phyloP scores from a whole-genome alignment of 2,113 vertebrate genomes.

The Piprites chloris region DNA sequence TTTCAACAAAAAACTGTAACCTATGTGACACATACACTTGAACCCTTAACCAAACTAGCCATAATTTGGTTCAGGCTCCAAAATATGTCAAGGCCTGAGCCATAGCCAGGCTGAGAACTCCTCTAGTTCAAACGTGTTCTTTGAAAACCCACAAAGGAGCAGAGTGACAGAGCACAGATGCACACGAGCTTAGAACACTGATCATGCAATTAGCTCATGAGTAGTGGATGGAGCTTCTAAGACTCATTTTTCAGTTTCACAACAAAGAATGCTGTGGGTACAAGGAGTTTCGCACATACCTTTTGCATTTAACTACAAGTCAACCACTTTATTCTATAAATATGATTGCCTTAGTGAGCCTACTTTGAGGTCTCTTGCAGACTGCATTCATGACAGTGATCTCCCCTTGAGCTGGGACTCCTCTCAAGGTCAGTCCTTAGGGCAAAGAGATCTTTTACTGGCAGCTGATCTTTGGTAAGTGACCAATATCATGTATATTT shows the following conservation, averaged over 20 bases:
- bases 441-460: background rate
- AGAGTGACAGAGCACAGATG: background rate
- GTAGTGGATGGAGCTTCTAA: background rate
- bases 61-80: background rate
- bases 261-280: background rate
- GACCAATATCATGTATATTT: background rate
- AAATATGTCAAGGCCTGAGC: background rate
- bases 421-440: background rate
- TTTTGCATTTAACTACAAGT: background rate
- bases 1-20: background rate
- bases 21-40: background rate
- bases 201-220: background rate
- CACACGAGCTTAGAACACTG: accelerated
- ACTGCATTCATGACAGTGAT: background rate
- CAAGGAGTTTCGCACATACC: background rate
- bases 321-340: background rate
- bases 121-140: background rate
- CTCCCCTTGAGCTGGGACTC: background rate
- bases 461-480: background rate
- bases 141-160: background rate
- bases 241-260: background rate
- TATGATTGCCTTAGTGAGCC: background rate
- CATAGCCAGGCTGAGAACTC: background rate
- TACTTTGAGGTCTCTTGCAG: background rate
- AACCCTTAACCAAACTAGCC: background rate